phyloP scores from a whole-genome alignment of 2,888 invertebrate species.

The Clitarchus hookeri region DNA sequence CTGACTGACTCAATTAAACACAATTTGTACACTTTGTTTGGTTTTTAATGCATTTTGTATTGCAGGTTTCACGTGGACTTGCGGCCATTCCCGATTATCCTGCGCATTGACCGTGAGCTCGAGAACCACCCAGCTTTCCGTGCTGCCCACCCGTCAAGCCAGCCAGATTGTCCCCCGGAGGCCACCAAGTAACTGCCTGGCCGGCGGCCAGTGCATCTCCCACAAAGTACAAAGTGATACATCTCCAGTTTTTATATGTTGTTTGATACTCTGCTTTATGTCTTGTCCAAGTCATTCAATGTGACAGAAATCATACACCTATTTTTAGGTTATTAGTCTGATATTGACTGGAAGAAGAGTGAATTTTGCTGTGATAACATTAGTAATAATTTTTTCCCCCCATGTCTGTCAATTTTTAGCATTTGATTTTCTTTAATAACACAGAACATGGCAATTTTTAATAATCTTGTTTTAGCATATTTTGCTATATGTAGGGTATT shows the following conservation, averaged over 20 bases:
- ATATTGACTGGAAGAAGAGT: conserved; percentile 7
- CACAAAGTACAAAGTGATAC: conserved; percentile 25
- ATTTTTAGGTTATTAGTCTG: neutral
- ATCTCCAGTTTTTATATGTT: conserved; percentile 23
- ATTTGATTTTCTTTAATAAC: too few species aligned
- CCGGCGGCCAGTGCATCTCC: neutral
- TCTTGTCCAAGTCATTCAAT: neutral
- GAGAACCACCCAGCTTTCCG: conserved; percentile 89
- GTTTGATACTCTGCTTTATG: conserved; percentile 6
- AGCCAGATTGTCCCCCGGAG: conserved; percentile 94
- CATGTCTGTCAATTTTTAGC: too few species aligned
- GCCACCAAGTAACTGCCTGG: conserved; percentile 68
- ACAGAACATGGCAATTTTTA: too few species aligned
- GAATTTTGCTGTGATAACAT: neutral
- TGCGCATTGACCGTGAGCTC: conserved; percentile 83
- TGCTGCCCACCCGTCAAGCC: conserved; percentile 86
- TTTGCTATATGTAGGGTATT: too few species aligned
- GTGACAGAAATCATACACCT: neutral
- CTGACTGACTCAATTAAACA: too few species aligned
- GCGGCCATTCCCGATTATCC: conserved; percentile 85
- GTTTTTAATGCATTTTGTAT: too few species aligned
- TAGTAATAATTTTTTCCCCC: too few species aligned
- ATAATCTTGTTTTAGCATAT: too few species aligned
- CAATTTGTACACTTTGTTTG: too few species aligned
- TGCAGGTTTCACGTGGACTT: conserved; percentile 89